These are phyloP conservation scores for Labroides dimidiatus DNA, from an alignment of 2,797 vertebrate genomes.

Conservation along the genomic window DNA sequence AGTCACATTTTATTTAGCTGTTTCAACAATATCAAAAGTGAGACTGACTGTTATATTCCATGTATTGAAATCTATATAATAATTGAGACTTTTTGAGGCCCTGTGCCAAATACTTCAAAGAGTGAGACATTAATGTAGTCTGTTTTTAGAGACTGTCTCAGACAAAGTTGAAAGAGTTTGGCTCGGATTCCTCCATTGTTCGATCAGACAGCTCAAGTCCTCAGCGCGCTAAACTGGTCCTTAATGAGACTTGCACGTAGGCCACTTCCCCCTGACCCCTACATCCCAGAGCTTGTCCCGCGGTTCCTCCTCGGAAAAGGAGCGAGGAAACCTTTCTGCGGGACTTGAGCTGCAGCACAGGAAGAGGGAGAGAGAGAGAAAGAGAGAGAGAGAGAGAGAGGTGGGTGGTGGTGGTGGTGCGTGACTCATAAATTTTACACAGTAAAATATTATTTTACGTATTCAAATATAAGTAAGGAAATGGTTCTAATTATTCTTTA, in stretches of 20 bases:
- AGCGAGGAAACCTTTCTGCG: conserved; percentile 82
- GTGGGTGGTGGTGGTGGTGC: conserved; percentile 5
- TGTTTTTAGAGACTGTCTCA: conserved; percentile 16
- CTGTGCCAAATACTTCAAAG: conserved; percentile 2
- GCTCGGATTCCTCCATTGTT: conserved; percentile 77
- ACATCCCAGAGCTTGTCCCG: conserved; percentile 72
- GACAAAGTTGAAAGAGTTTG: conserved; percentile 58
- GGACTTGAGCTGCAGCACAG: conserved; percentile 73
- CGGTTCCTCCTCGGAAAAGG: conserved; percentile 86
- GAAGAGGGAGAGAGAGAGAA: conserved; percentile 63
- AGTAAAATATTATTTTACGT: too few relatives aligned
- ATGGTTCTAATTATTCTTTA: too few relatives aligned
- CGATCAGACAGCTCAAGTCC: conserved; percentile 62
- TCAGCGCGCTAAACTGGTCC: conserved; percentile 59
- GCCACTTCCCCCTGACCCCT: conserved; percentile 80
- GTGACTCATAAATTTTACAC: conserved; percentile 69
- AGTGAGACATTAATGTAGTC: conserved; percentile 3
- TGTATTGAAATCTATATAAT: background rate
- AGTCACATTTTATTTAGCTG: too few relatives aligned
- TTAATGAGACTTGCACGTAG: conserved; percentile 78
- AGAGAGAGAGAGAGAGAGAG: conserved; percentile 31
- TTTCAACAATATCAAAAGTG: background rate
- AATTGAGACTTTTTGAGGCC: background rate
- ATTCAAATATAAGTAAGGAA: too few relatives aligned
- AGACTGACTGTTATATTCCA: background rate